phyloP scores from a whole-genome alignment of 2,113 vertebrate genomes.

The Upupa epops region DNA sequence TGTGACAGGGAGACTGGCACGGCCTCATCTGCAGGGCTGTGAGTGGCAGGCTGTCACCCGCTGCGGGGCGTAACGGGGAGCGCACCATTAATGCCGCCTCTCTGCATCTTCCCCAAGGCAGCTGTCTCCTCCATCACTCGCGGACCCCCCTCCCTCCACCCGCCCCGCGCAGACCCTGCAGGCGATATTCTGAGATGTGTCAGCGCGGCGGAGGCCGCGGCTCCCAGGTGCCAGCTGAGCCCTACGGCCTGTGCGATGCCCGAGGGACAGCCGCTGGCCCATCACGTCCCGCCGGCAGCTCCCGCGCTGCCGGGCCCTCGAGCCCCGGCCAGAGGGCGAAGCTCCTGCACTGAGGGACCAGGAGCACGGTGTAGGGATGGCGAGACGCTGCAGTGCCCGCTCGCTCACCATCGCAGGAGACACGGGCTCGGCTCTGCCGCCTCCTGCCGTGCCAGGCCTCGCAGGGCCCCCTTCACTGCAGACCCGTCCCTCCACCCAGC shows the following conservation, averaged over 20 bases:
- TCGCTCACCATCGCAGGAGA: background rate
- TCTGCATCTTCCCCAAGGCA: constrained; percentile 59
- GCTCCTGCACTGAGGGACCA: rapidly evolving
- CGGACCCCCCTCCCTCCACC: background rate
- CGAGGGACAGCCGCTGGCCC: background rate
- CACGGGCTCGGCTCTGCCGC: rapidly evolving
- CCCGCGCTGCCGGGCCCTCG: too few relatives aligned
- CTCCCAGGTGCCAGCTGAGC: constrained; percentile 2
- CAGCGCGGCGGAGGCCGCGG: constrained; percentile 1
- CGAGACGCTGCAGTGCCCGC: rapidly evolving
- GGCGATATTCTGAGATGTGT: constrained; percentile 42
- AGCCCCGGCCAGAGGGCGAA: background rate
- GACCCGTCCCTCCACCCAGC: background rate
- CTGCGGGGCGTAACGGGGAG: constrained; percentile 38
- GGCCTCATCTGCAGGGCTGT: constrained; percentile 51
- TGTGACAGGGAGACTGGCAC: constrained; percentile 49
- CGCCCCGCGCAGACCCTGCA: constrained; percentile 15
- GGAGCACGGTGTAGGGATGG: rapidly evolving
- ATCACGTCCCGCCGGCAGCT: rapidly evolving
- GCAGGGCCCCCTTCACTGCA: background rate
- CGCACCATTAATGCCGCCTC: constrained; percentile 45
- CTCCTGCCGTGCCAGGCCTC: rapidly evolving
- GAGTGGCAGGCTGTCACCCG: constrained; percentile 71
- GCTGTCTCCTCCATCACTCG: constrained; percentile 59
- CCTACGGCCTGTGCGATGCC: background rate